phyloP scores from a whole-genome alignment of 2,113 vertebrate genomes.

The Danionella cerebrum region DNA sequence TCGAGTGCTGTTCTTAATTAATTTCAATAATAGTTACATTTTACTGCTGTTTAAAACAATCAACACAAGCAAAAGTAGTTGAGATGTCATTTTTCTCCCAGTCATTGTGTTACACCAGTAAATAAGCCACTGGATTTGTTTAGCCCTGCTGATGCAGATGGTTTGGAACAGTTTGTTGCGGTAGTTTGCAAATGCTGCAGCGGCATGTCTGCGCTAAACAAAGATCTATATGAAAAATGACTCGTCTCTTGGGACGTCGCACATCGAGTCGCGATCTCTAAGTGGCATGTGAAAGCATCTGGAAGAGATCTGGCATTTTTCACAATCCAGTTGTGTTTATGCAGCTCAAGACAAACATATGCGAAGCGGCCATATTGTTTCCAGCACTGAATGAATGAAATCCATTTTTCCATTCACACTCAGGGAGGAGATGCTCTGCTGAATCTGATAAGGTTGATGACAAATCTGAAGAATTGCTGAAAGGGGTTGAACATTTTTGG shows the following conservation, averaged over 20 bases:
- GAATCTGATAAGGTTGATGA: constrained; percentile 45
- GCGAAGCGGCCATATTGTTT: constrained; percentile 27
- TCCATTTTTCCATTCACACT: constrained; percentile 43
- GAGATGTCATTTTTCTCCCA: neutral
- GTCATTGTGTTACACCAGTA: neutral
- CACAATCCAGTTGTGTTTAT: constrained; percentile 43
- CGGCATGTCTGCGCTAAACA: constrained; percentile 8
- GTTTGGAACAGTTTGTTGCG: neutral
- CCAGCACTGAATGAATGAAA: constrained; percentile 34
- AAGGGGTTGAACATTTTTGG: constrained; percentile 35
- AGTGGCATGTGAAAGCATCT: constrained; percentile 38
- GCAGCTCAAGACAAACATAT: constrained; percentile 32
- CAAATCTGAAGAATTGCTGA: constrained; percentile 41
- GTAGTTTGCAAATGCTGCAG: constrained; percentile 10
- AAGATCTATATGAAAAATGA: constrained; percentile 24
- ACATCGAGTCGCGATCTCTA: constrained; percentile 27
- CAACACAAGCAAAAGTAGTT: neutral
- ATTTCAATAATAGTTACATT: too few relatives aligned
- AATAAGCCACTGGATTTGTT: neutral
- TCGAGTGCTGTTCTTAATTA: too few relatives aligned
- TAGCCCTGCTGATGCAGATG: neutral
- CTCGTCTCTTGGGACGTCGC: constrained; percentile 13
- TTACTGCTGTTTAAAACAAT: neutral
- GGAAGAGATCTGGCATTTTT: constrained; percentile 45
- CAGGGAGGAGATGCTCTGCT: constrained; percentile 38